Evolutionary conservation across 2,113 vertebrate genomes (phyloP), one percentile per base, ranked within the genome.

Genomic region (Nothocercus julius): DNA sequence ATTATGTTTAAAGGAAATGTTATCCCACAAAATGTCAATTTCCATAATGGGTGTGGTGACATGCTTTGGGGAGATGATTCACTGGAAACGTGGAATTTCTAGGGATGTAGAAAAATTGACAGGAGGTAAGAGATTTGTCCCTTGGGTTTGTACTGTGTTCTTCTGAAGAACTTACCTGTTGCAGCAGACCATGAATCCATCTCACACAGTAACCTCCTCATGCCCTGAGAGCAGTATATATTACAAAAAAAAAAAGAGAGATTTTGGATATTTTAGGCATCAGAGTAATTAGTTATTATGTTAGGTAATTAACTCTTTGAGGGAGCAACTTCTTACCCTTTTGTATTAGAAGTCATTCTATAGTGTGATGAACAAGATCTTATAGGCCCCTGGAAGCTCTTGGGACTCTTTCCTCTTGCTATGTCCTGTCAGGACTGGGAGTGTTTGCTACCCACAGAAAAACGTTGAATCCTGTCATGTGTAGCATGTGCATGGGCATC

Each of bases 1-100:
- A 28, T 82, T 88, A 38, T 4, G 21, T 93, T 93, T 93, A 96
- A 93, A 92, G 47, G 63, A 95, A 90, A 74, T 67, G 40, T 87
- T 92, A 78, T 72, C 53, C 69, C 70, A 86, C 62, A 79, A 86
- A 90, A 85, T 51, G n/a, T 88, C 53, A 66, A 56, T 21, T 89
- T 84, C 88, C 84, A 45, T 93, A 77, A 63, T 59, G 59, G 28
- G 67, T 85, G 44, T 77, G 59, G 54, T 91, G 79, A 93, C 72
- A 58, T 63, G 82, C 62, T 79, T 36, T 66, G 40, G n/a, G 76
- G 86, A 89, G 67, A 47, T 85, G 66, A 96, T 82, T 63, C 49
- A 17, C 63, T 28, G 28, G 74, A 92, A 92, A 87, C 54, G n/a
- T 82, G 34, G 5, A 90, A 85, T 89, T 44, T 79, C 74, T 30